Conservation (phyloP, 2,888 invertebrate genomes). For the Yponomeuta evonymella region DNA sequence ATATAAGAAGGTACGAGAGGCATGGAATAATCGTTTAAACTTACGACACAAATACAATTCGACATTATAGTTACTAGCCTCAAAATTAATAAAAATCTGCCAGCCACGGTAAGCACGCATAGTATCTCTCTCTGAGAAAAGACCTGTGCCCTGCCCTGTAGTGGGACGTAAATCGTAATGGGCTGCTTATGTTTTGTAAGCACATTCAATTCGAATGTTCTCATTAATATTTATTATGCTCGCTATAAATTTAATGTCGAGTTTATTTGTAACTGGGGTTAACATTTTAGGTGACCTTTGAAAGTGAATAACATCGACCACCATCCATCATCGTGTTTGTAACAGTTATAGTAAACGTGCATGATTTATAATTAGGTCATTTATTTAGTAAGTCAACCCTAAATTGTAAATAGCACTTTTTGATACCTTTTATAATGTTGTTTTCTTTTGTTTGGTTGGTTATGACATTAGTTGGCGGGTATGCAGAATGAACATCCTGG, state of each 20-base stretch:
- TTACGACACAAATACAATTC: no score
- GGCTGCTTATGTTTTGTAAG: no score
- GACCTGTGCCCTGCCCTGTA: no score
- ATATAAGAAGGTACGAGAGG: no score
- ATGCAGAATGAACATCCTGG: neutral
- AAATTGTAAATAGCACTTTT: neutral
- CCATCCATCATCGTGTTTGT: neutral
- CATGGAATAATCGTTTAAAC: no score
- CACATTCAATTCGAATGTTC: no score
- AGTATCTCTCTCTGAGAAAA: no score
- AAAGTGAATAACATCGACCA: neutral
- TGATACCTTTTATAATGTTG: neutral
- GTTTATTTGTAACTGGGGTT: neutral
- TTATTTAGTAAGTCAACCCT: neutral
- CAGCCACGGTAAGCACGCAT: no score
- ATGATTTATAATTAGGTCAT: neutral
- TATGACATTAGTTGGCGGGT: slow-evolving; percentile 1
- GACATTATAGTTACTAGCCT: no score
- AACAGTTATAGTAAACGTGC: neutral
- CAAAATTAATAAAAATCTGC: no score
- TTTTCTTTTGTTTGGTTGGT: neutral
- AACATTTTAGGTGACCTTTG: neutral
- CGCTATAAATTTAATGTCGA: neutral
- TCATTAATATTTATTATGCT: neutral
- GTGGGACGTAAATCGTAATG: no score